Base-by-base conservation (phyloP, 2,888 invertebrate species). In the Microplitis deprimator region DNA sequence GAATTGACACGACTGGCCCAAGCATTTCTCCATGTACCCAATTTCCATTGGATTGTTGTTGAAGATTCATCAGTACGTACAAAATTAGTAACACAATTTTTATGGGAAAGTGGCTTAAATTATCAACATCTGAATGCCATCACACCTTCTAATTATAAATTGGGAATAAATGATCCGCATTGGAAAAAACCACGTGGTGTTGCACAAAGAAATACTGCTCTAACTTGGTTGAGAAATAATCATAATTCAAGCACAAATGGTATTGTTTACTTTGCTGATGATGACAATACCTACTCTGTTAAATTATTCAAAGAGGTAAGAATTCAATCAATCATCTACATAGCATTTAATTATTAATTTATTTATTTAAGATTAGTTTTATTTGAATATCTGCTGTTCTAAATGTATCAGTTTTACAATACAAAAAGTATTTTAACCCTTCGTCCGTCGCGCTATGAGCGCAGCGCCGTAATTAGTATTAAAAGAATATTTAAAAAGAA, bases 191-290 rank as follows among this genome's bases (percentile, higher is more conserved):
- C 98, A 0, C 93, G 98, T 80, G 98, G 98, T 0, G 97, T 98
- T 0, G 94, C 95, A 82, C 98, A 98, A 89, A 92, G 98, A 78
- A 98, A 98, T 90, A 90, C 93, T 64, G 98, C 96, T 0, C 89
- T 98, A 59, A 91, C 93, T 72, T 98, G 97, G 97, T 90, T 97
- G 0, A 91, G 96, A 80, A 91, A 92, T 1, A 93, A 94, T 88
- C 89, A 93, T 50, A 88, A 91, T n/a, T 91, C 91, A 62, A 91
- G 92, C 85, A 91, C 92, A 83, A 89, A 92, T 85, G 94, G 96
- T 13, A 93, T 98, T 61, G 94, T 98, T 0, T 99, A 95, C 90
- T 98, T 99, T 89, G 98, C 98, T 91, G 98, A 99, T 87, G 98
- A 99, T 89, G 98, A 98, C 87, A 99, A 99, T 88, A 95, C 97